These are phyloP conservation scores for Acronicta leporina DNA, from an alignment of 2,888 invertebrate species.

Conservation along the genomic window DNA sequence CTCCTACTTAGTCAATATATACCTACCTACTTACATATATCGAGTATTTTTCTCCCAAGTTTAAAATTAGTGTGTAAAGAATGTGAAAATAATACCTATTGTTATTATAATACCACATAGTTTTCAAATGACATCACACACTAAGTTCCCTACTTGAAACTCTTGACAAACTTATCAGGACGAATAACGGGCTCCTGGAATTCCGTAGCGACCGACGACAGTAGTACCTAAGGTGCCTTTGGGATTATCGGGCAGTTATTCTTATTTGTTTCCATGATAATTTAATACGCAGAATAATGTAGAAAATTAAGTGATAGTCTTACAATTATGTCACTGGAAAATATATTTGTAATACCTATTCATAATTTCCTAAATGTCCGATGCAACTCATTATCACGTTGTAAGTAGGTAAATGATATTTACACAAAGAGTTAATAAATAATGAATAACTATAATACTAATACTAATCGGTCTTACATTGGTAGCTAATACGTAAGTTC, in stretches of 20 bases:
- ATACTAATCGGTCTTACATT: slow-evolving; percentile 16
- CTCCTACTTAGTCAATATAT: too few species aligned
- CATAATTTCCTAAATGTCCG: neutral
- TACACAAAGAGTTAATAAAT: neutral
- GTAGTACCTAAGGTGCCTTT: slow-evolving; percentile 19
- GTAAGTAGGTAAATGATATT: too few species aligned
- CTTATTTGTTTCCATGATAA: slow-evolving; percentile 1
- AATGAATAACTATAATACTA: neutral
- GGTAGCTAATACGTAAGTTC: slow-evolving; percentile 32
- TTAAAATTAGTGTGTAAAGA: slow-evolving; percentile 2
- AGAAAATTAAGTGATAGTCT: neutral
- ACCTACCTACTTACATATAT: too few species aligned
- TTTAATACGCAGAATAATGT: slow-evolving; percentile 8
- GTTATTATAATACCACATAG: slow-evolving; percentile 8
- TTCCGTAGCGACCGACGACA: slow-evolving; percentile 37
- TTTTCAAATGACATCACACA: slow-evolving; percentile 36
- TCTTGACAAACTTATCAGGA: slow-evolving; percentile 50
- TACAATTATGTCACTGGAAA: too few species aligned
- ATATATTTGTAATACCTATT: too few species aligned
- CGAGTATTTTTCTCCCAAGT: neutral
- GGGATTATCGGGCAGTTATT: slow-evolving; percentile 3
- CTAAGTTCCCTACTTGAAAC: slow-evolving; percentile 18
- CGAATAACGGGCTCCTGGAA: slow-evolving; percentile 47
- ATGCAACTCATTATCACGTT: neutral
- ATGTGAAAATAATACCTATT: slow-evolving; percentile 9